Base-by-base conservation (phyloP, 30 jellyfish, hydroid and myxozoan species). In the Clytia hemisphaerica region DNA sequence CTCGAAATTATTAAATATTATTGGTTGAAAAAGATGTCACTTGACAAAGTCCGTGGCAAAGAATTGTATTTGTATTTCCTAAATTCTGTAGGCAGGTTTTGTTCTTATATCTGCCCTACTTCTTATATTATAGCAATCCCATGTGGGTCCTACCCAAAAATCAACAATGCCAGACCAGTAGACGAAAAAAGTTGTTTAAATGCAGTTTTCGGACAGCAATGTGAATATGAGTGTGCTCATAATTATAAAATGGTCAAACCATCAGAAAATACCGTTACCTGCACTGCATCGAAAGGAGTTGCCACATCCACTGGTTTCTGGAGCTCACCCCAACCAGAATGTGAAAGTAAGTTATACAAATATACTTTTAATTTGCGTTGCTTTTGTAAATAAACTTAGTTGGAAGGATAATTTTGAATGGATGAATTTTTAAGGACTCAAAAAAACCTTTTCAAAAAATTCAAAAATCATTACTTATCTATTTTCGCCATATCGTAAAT, bases 171-270 rank as follows among this genome's bases (percentile, higher is more conserved):
- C 26, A 32, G 40, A 27, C 45, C 80, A 21, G 74, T 48, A 37
- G 80, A 79, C 74, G n/a, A 57, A 18, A 36, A 51, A 3, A 92
- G 49, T 45, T 78, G 94, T 37, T 76, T 51, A 58, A 78, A 79
- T 37, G 51, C 77, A 6, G 94, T 73, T 24, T 87, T 21, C 50
- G 94, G 88, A 2, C 78, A 90, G 32, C 72, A 47, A 4, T 87
- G 97, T 64, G 71, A 63, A 25, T 87, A 80, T 78, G 45, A 83
- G 36, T 87, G 97, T 31, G 67, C 73, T 47, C 83, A 33, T 19
- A 64, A 66, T 31, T 87, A 61, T 71, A 72, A 79, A 33, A 75
- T 87, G 60, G 84, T 55, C 9, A 62, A 66, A 26, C n/a, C 29
- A 15, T 24, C 58, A 44, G 81, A 69, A n/a, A n/a, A n/a, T n/a